phyloP scores from a whole-genome alignment of 2,797 vertebrate genomes.

The Rhinella marina region DNA sequence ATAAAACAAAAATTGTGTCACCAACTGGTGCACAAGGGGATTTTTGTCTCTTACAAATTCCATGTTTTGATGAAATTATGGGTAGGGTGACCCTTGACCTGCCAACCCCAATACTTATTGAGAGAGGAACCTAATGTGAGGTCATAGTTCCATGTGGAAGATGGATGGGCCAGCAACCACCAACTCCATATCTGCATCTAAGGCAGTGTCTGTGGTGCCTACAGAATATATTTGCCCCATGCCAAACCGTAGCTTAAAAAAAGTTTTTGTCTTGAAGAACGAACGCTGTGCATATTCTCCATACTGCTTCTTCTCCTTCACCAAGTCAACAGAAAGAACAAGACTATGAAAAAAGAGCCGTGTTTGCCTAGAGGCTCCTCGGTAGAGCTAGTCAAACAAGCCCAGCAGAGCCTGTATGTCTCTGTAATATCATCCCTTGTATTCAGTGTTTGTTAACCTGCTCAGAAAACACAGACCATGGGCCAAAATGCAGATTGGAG shows the following conservation, averaged over 20 bases:
- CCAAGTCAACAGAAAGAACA: constrained; percentile 9
- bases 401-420: not conserved
- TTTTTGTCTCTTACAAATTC: not conserved
- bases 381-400: not conserved
- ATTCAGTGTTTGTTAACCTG: not conserved
- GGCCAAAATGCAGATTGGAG: not conserved
- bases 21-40: not conserved
- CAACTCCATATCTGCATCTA: too few species aligned
- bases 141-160: too few species aligned
- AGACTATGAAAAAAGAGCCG: not conserved
- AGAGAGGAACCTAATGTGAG: too few species aligned
- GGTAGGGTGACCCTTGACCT: too few species aligned
- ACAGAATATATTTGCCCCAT: not conserved
- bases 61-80: not conserved
- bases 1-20: not conserved
- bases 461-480: not conserved
- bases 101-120: too few species aligned
- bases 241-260: not conserved
- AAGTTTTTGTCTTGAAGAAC: not conserved
- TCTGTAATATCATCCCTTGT: constrained; percentile 8
- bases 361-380: not conserved
- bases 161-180: too few species aligned
- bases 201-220: not conserved
- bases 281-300: not conserved
- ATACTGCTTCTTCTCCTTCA: not conserved